Evolutionary conservation across 2,113 vertebrate genomes (phyloP).

Genomic region (Ailuropoda melanoleuca): DNA sequence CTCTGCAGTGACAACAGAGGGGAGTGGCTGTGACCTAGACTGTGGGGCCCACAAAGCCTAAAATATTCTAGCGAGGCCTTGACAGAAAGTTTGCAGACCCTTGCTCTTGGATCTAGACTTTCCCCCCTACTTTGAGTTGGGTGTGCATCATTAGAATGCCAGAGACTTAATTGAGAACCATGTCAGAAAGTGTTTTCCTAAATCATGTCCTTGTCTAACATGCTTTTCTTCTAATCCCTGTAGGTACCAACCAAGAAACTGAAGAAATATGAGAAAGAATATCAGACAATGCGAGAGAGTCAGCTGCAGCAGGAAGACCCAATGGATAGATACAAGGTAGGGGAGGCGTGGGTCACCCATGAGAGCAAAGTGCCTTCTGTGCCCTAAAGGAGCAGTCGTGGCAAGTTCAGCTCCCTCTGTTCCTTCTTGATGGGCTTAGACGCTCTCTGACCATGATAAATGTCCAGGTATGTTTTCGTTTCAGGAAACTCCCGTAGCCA

Average conservation of each 20-base stretch:
- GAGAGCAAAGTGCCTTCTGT: not conserved
- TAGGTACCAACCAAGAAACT: conserved; percentile 99
- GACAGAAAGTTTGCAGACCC: not conserved
- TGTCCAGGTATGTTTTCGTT: conserved; percentile 66
- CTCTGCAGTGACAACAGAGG: not conserved
- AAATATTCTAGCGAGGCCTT: not conserved
- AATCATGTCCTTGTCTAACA: not conserved
- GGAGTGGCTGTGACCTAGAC: not conserved
- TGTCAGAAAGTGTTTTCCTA: not conserved
- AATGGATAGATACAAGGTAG: conserved; percentile 98
- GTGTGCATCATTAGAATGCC: not conserved
- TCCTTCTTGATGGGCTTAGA: not conserved
- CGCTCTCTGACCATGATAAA: conserved; percentile 62
- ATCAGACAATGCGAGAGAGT: conserved; percentile 94
- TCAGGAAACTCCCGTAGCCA: conserved; percentile 70
- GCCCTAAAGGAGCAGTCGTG: fast-evolving
- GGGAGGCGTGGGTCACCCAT: fast-evolving
- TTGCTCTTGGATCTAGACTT: not conserved
- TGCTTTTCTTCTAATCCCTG: conserved; percentile 8
- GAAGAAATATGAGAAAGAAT: conserved; percentile 99
- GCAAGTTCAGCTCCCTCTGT: not conserved
- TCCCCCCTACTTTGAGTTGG: not conserved
- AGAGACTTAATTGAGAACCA: not conserved
- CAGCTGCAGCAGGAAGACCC: conserved; percentile 98
- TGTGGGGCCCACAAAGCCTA: not conserved